Evolutionary conservation across 2,113 vertebrate genomes (phyloP).

Genomic region (Elephas maximus): DNA sequence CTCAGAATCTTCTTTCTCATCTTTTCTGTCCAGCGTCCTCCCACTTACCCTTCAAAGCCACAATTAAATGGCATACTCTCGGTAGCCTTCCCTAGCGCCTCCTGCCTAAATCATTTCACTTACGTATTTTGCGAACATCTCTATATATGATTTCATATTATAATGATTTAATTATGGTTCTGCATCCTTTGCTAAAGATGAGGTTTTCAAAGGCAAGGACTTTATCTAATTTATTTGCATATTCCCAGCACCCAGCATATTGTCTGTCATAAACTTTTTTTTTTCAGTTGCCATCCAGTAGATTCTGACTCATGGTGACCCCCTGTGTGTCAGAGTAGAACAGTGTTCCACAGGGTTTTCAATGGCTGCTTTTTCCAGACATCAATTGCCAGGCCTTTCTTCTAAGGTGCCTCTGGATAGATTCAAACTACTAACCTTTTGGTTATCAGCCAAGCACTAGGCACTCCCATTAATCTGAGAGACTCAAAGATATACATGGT

Average conservation of each 20-base stretch:
- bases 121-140: background rate
- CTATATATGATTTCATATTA: background rate
- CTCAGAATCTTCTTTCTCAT: background rate
- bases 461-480: background rate
- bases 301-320: too few relatives aligned
- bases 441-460: background rate
- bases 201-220: conserved; percentile 32
- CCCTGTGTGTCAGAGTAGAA: too few relatives aligned
- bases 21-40: background rate
- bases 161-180: conserved; percentile 9
- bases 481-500: background rate
- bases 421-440: too few relatives aligned
- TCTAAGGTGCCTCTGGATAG: too few relatives aligned
- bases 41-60: background rate
- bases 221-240: background rate
- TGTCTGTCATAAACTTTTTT: background rate
- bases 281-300: too few relatives aligned
- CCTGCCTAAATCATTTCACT: background rate
- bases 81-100: background rate
- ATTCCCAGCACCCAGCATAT: background rate
- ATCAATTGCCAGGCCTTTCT: too few relatives aligned
- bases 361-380: too few relatives aligned
- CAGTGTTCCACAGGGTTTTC: too few relatives aligned
- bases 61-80: conserved; percentile 19
- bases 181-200: background rate